Conservation (phyloP, 1,140 invertebrate species). For the Hylaeus anthracinus region DNA sequence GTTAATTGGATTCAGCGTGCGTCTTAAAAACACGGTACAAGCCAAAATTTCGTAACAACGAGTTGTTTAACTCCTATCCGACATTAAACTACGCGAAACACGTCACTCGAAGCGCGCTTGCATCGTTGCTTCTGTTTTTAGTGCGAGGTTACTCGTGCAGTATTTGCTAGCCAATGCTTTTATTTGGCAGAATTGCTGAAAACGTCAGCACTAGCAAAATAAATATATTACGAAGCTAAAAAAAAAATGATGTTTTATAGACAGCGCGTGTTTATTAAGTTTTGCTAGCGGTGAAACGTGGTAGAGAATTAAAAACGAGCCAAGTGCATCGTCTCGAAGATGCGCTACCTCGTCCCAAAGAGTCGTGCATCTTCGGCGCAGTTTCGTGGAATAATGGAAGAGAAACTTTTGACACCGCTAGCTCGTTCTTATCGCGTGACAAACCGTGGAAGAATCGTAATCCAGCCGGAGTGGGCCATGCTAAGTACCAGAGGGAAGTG, state of each 20-base stretch:
- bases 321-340: background rate
- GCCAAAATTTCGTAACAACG: constrained; percentile 4
- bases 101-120: background rate
- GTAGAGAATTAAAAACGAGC: background rate
- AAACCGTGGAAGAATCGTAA: constrained; percentile 12
- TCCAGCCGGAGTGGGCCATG: background rate
- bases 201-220: too few relatives aligned
- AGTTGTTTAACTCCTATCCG: background rate
- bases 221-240: too few relatives aligned
- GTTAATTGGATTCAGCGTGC: background rate
- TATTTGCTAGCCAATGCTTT: background rate
- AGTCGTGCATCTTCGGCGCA: background rate
- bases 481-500: background rate
- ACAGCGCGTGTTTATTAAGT: too few relatives aligned
- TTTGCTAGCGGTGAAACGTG: too few relatives aligned
- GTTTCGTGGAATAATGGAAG: background rate
- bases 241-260: too few relatives aligned
- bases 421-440: background rate
- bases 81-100: background rate
- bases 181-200: background rate
- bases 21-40: background rate
- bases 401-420: background rate
- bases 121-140: background rate
- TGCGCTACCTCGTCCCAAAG: too few relatives aligned
- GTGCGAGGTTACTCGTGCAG: too few relatives aligned